phyloP scores from a whole-genome alignment of 2,113 vertebrate genomes.

The Crotalus horridus region DNA sequence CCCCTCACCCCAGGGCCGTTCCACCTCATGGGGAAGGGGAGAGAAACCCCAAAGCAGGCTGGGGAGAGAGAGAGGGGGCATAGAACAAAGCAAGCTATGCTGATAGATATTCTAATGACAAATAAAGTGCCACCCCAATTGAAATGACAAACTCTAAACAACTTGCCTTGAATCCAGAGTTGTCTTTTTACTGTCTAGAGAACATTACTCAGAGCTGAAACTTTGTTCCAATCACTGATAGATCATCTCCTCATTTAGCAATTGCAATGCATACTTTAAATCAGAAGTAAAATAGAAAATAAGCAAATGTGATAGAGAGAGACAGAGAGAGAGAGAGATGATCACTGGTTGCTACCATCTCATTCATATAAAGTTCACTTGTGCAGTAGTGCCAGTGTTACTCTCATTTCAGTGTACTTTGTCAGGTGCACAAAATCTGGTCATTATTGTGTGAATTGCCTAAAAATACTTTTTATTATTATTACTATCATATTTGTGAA shows the following conservation, averaged over 20 bases:
- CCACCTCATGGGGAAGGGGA: too few relatives aligned
- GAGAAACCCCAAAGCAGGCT: too few relatives aligned
- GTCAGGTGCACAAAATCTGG: neutral
- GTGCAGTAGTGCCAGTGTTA: neutral
- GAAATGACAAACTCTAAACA: neutral
- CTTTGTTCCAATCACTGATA: neutral
- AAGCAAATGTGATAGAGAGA: neutral
- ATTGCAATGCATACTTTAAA: neutral
- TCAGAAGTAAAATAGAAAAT: neutral
- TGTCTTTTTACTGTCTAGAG: neutral
- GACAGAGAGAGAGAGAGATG: neutral
- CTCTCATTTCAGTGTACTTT: neutral
- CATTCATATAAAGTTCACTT: neutral
- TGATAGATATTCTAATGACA: neutral
- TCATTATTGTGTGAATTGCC: neutral
- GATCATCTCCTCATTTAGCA: neutral
- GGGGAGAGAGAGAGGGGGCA: too few relatives aligned
- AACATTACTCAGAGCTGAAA: too few relatives aligned
- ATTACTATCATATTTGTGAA: neutral
- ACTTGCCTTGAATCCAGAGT: neutral
- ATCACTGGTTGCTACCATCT: neutral
- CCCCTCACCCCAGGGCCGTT: too few relatives aligned
- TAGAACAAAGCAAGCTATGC: neutral
- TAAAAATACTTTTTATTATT: neutral
- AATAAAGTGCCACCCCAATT: neutral